Evolutionary conservation across 2,888 invertebrate genomes (phyloP), one percentile per base, ranked within the genome.

Genomic region (Lacanobia oleracea): DNA sequence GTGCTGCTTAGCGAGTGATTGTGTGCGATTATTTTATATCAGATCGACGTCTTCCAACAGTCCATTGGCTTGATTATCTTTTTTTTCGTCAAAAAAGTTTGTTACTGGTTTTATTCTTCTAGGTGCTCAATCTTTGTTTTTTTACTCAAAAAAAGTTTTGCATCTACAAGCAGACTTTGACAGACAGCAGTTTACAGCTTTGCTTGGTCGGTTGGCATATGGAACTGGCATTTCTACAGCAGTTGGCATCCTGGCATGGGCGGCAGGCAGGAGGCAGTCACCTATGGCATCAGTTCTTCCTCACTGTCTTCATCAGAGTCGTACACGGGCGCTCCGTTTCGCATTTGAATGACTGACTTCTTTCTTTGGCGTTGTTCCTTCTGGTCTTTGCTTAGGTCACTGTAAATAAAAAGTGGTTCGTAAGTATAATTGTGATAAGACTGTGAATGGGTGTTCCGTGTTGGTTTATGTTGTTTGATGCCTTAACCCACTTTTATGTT

Each of bases 241-340:
- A 79, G 18, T 64, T 67, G 65, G 50, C 78, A 67, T 18, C 50
- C 82, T 23, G 54, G 48, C 1, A 59, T 37, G 45, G 57, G 43
- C 0, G 67, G 63, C 27, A 79, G 33, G 50, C 83, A 71, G 75
- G 67, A 53, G n/a, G 54, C 68, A 14, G 33, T 68, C 67, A 67
- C 70, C 60, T 81, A 81, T 45, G 81, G 81, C 12, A 79, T 96
- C 61, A 97, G 96, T 88, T 97, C 97, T 79, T 97, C 97, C 85
- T 97, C 97, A 37, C 97, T 97, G 72, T 97, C 97, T 66, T 97
- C 97, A 60, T 97, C 97, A 5, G 97, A 96, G 73, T 96, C 96
- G 83, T 96, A 96, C 1, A 96, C 96, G 1, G 96, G 95, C 4
- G 96, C 95, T 54, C 96, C 96, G 59, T 96, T 95, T 77, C 95